Evolutionary conservation across 2,797 vertebrate genomes (phyloP).

Genomic region (Yasuhikotakia modesta): DNA sequence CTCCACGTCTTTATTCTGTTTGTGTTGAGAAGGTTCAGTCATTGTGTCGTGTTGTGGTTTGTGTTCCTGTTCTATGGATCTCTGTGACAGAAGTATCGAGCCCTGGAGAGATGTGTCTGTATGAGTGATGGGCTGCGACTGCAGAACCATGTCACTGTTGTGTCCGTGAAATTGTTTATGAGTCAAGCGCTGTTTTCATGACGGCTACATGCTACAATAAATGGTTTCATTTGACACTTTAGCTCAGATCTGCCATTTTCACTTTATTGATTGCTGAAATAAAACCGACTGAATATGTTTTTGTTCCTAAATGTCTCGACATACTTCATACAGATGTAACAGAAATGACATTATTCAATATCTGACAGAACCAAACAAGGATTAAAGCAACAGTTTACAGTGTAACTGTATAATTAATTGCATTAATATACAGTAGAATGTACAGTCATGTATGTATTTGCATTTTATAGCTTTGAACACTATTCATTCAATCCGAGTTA

Average conservation of each 20-base stretch:
- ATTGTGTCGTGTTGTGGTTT: not conserved
- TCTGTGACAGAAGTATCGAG: not conserved
- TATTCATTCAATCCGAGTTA: too few species aligned
- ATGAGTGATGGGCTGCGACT: constrained; percentile 4
- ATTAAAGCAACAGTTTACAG: too few species aligned
- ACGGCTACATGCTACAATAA: not conserved
- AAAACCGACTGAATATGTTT: not conserved
- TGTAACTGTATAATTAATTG: too few species aligned
- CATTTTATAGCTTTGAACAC: too few species aligned
- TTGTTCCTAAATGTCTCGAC: not conserved
- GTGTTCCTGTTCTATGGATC: not conserved
- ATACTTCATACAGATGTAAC: too few species aligned
- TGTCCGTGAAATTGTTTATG: constrained; percentile 34
- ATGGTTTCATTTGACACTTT: not conserved
- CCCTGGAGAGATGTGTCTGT: not conserved
- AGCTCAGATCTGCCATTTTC: not conserved
- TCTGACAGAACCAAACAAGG: too few species aligned
- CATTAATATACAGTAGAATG: too few species aligned
- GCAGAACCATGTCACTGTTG: constrained; percentile 4
- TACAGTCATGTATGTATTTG: too few species aligned
- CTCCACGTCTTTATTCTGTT: not conserved
- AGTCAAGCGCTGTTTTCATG: constrained; percentile 5
- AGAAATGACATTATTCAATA: too few species aligned
- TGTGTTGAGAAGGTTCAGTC: not conserved
- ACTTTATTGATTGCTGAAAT: not conserved